Evolutionary conservation across 2,113 vertebrate species (phyloP).

Genomic region (Brachyhypopomus gauderio): DNA sequence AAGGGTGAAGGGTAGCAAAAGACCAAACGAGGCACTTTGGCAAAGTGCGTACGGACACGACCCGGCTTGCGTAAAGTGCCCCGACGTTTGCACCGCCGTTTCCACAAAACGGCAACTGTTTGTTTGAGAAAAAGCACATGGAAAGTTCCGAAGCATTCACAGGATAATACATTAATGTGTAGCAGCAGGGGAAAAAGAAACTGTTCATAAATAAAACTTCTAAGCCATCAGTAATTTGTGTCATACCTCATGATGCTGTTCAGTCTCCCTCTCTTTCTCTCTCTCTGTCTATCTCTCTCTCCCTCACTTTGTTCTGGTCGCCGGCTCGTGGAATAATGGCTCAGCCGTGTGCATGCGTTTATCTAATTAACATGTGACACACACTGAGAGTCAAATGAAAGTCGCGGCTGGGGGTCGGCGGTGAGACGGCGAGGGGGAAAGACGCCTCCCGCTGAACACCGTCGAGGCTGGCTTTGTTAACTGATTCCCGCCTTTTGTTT

Average conservation of each 20-base stretch:
- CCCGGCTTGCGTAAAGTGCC: too few species aligned
- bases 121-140: conserved; percentile 26
- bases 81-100: too few species aligned
- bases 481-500: conserved; percentile 56
- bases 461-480: conserved; percentile 56
- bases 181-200: conserved; percentile 49
- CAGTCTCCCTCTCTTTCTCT: conserved; percentile 34
- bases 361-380: conserved; percentile 62
- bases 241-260: conserved; percentile 48
- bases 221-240: conserved; percentile 53
- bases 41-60: too few species aligned
- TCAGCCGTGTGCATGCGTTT: conserved; percentile 54
- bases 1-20: conserved; percentile 7
- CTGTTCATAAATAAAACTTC: conserved; percentile 58
- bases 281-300: conserved; percentile 36
- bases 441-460: conserved; percentile 52
- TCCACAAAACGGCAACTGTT: neutral
- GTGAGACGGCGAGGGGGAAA: conserved; percentile 52
- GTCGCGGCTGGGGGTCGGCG: conserved; percentile 56
- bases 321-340: conserved; percentile 49
- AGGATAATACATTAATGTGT: conserved; percentile 53
- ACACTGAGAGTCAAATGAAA: conserved; percentile 64
- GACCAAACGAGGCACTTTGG: too few species aligned
- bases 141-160: conserved; percentile 48
- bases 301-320: conserved; percentile 55